A percentile compares a stretch with the other conserved stretches of the same genome.
phyloP scores from a whole-genome alignment of 2,888 invertebrate genomes.

The Caenorhabditis macrosperma region DNA sequence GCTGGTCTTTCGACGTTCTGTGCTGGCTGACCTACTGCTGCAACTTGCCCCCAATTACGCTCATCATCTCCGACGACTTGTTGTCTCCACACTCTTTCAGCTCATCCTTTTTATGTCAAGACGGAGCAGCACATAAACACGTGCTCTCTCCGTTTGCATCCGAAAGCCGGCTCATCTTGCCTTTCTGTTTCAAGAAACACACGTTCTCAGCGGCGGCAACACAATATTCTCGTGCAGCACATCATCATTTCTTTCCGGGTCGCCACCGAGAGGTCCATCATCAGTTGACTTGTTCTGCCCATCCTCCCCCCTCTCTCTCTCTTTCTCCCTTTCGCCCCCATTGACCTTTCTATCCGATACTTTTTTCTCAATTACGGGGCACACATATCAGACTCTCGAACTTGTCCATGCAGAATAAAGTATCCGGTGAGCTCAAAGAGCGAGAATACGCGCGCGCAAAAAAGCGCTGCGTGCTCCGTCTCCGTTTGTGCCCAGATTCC shows the following conservation, averaged over 20 bases:
- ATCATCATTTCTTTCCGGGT: background rate
- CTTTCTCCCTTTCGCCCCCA: background rate
- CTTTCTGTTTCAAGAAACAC: conserved; percentile 40
- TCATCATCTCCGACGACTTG: conserved; percentile 13
- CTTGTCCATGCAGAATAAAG: conserved; percentile 44
- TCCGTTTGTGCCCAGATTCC: conserved; percentile 13
- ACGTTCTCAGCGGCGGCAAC: conserved; percentile 22
- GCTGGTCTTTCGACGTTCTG: too few relatives aligned
- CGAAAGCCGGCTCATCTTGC: conserved; percentile 34
- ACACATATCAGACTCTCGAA: conserved; percentile 5
- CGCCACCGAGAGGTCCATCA: too few relatives aligned
- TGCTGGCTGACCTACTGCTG: conserved; percentile 16
- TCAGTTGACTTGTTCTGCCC: background rate
- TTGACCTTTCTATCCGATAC: background rate
- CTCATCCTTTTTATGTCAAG: conserved; percentile 25
- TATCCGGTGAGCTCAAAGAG: conserved; percentile 22
- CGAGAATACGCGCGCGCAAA: conserved; percentile 1
- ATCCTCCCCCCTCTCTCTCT: conserved; percentile 10
- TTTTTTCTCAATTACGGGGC: conserved; percentile 10
- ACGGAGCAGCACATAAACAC: conserved; percentile 26
- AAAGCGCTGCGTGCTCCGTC: background rate
- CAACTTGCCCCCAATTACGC: background rate
- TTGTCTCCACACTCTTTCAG: conserved; percentile 20
- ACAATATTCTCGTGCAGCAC: background rate
- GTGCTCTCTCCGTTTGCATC: conserved; percentile 16